Evolutionary conservation across 2,113 vertebrate species (phyloP).

Genomic region (Brachypteracias leptosomus): DNA sequence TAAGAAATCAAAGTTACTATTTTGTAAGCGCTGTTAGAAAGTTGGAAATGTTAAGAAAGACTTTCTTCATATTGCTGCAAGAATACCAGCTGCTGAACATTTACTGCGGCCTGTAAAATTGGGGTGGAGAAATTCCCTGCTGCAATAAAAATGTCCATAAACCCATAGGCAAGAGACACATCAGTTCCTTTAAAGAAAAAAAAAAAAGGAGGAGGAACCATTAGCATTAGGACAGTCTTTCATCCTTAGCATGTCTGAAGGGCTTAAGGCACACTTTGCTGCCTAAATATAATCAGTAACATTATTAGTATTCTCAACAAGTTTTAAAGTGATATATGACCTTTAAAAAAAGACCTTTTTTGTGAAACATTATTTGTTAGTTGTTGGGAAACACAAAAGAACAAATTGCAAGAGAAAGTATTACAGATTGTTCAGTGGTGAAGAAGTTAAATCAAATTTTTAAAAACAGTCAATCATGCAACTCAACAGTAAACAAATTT

Average conservation of each 20-base stretch:
- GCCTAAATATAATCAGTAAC: background rate
- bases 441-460: background rate
- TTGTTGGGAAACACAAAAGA: background rate
- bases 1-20: background rate
- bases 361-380: background rate
- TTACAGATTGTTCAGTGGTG: background rate
- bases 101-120: slow-evolving; percentile 11
- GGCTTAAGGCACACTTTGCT: background rate
- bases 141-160: slow-evolving; percentile 34
- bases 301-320: background rate
- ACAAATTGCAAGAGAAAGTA: background rate
- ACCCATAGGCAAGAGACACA: slow-evolving; percentile 5
- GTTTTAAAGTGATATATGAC: background rate
- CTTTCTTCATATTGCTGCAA: slow-evolving; percentile 21
- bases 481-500: background rate
- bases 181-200: background rate
- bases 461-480: background rate
- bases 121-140: slow-evolving; percentile 14
- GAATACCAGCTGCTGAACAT: slow-evolving; percentile 18
- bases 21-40: background rate
- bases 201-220: background rate
- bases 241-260: background rate
- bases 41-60: slow-evolving; percentile 13
- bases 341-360: background rate
- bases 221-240: background rate